Percentiles rank a stretch among this genome's conserved stretches.
Conservation (phyloP, 2,888 invertebrate species). For the Salticus scenicus region DNA sequence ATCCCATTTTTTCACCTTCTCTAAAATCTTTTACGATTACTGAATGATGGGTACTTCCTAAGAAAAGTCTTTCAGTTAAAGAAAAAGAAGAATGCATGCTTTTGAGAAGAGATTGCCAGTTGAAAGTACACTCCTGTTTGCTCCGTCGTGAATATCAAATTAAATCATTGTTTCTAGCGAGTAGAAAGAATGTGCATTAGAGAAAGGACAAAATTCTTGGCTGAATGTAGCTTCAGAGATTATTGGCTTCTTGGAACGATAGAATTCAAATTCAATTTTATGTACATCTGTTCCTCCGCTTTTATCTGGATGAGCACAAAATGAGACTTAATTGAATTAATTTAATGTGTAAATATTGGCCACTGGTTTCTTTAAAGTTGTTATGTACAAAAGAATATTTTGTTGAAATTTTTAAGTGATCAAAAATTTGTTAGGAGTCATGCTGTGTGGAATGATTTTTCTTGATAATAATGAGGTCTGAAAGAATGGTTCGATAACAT, state of each 20-base stretch:
- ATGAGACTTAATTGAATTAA: neutral
- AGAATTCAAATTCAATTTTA: neutral
- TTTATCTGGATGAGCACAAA: neutral
- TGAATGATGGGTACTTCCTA: constrained; percentile 2
- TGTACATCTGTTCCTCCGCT: constrained; percentile 5
- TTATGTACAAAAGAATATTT: constrained; percentile 6
- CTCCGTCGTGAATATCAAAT: neutral
- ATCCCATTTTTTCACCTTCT: constrained; percentile 12
- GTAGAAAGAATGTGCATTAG: neutral
- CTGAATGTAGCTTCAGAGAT: neutral
- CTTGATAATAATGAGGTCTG: neutral
- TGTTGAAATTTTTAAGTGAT: neutral
- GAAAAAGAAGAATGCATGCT: neutral
- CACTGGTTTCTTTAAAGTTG: neutral
- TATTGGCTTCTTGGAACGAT: neutral
- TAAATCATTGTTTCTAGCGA: neutral
- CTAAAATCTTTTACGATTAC: neutral
- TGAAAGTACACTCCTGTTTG: neutral
- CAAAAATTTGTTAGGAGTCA: neutral
- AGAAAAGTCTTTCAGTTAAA: constrained; percentile 14
- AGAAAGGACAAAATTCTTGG: neutral
- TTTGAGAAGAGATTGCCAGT: neutral
- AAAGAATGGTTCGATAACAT: neutral
- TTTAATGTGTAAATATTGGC: constrained; percentile 5
- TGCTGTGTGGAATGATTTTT: neutral